phyloP scores from a whole-genome alignment of 37 sponge, comb jelly and placozoan genomes.

The Chondrosia reniformis region DNA sequence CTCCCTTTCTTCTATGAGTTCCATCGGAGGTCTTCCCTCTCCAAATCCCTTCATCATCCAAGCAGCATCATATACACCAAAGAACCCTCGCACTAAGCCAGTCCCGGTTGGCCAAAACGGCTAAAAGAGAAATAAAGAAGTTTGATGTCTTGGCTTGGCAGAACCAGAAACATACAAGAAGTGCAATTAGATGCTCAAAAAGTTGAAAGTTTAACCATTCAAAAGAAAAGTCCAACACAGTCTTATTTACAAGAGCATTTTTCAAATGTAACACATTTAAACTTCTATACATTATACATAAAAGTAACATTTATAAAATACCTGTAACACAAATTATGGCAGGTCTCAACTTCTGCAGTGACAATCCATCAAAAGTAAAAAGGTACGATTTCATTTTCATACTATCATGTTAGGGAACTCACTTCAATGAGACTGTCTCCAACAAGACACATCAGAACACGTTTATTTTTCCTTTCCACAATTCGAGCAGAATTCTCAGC shows the following conservation, averaged over 20 bases:
- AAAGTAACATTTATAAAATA: too few species aligned
- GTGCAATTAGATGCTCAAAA: not conserved
- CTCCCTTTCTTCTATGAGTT: slow-evolving; percentile 77
- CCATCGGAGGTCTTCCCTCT: slow-evolving; percentile 43
- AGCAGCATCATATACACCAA: slow-evolving; percentile 82
- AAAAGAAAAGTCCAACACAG: not conserved
- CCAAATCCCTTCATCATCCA: slow-evolving; percentile 91
- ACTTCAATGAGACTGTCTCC: slow-evolving; percentile 89
- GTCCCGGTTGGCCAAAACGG: slow-evolving; percentile 96
- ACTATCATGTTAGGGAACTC: not conserved
- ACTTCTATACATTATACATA: too few species aligned
- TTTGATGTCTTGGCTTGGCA: not conserved
- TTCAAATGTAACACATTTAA: too few species aligned
- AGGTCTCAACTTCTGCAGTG: too few species aligned
- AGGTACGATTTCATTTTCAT: too few species aligned
- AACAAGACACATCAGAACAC: slow-evolving; percentile 67
- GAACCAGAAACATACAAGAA: not conserved
- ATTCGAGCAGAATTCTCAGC: slow-evolving; percentile 73
- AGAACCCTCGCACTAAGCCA: slow-evolving; percentile 89
- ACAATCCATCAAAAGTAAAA: too few species aligned
- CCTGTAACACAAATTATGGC: too few species aligned
- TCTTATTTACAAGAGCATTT: too few species aligned
- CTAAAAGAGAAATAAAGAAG: slow-evolving; percentile 22
- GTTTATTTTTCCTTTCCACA: slow-evolving; percentile 70
- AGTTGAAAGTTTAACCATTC: not conserved